Evolutionary conservation across 53 echinoderm and acorn worm species (phyloP).

Genomic region (Echinarachnius parma): DNA sequence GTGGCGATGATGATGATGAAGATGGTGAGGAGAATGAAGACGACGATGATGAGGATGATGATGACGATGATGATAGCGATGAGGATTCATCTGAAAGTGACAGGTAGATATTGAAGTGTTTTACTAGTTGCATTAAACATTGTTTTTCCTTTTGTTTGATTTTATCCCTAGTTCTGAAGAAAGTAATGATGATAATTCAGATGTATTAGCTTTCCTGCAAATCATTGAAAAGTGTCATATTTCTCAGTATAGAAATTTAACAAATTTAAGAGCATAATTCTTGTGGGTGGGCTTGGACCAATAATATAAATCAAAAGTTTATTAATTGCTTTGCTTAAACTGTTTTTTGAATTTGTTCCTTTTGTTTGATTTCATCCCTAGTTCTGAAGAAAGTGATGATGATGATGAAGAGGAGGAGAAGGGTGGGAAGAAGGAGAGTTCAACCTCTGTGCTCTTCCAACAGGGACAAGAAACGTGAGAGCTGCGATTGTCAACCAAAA

Average conservation of each 20-base stretch:
- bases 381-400: conserved; percentile 41
- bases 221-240: neutral
- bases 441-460: no score
- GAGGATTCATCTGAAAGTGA: conserved; percentile 46
- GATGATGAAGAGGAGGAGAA: conserved; percentile 9
- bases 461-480: no score
- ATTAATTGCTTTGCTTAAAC: no score
- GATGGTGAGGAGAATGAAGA: conserved; percentile 53
- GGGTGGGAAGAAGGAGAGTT: neutral
- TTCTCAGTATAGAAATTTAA: neutral
- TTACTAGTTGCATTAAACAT: neutral
- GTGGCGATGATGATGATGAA: conserved; percentile 50
- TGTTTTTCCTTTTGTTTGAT: neutral
- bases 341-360: neutral
- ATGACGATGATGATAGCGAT: conserved; percentile 43
- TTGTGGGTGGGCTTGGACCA: no score
- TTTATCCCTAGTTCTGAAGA: neutral
- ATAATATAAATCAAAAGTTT: no score
- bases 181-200: neutral
- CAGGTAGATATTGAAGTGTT: neutral
- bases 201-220: no score
- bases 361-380: neutral
- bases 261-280: neutral
- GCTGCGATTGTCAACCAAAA: no score
- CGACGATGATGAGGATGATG: conserved; percentile 56